Conservation (phyloP, 2,888 invertebrate genomes). For the Chymomyza procnemis region DNA sequence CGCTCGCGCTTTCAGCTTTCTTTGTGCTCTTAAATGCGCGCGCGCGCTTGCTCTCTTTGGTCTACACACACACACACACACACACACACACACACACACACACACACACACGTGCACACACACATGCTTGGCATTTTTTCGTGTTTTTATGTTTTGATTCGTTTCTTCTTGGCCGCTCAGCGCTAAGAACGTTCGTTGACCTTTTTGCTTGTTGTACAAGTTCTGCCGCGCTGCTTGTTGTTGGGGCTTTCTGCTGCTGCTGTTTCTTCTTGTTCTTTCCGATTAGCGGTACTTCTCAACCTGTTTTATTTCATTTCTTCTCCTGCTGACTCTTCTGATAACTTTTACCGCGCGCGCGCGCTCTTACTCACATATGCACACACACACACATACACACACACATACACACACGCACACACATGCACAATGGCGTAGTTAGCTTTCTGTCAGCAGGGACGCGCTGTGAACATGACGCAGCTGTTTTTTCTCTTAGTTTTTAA, state of each 20-base stretch:
- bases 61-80: conserved; percentile 30
- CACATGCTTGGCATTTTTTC: conserved; percentile 59
- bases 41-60: conserved; percentile 25
- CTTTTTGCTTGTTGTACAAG: conserved; percentile 50
- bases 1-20: conserved; percentile 19
- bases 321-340: conserved; percentile 52
- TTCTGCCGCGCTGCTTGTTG: conserved; percentile 15
- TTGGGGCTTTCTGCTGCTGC: conserved; percentile 28
- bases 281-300: conserved; percentile 73
- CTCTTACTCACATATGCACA: conserved; percentile 8
- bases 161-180: conserved; percentile 69
- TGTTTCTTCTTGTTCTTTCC: conserved; percentile 42
- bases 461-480: no score
- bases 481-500: no score
- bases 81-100: conserved; percentile 24
- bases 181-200: conserved; percentile 77
- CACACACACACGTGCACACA: conserved; percentile 17
- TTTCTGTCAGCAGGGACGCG: no score
- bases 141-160: conserved; percentile 77
- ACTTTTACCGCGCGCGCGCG: conserved; percentile 36
- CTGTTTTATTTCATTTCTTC: conserved; percentile 61
- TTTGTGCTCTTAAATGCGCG: conserved; percentile 10
- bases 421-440: no score
- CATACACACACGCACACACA: background rate
- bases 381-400: conserved; percentile 7